Percentiles rank a stretch among this genome's conserved stretches.
phyloP scores from a whole-genome alignment of 2,888 invertebrate genomes.

The Sycophila texana region DNA sequence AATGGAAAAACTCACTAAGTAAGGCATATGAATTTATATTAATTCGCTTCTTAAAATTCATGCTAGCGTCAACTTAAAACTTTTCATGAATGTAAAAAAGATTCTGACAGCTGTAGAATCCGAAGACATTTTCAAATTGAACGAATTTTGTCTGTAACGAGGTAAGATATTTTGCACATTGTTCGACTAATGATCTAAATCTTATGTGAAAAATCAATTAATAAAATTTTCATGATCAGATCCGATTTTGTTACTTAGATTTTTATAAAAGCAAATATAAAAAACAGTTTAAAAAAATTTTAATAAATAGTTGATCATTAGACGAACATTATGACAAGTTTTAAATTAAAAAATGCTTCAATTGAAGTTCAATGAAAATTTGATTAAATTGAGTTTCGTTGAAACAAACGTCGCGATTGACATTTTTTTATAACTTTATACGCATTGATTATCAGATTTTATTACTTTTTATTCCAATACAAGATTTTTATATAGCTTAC shows the following conservation, averaged over 20 bases:
- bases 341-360: constrained; percentile 24
- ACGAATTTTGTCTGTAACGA: constrained; percentile 20
- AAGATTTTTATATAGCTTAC: constrained; percentile 35
- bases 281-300: neutral
- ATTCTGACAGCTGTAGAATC: constrained; percentile 28
- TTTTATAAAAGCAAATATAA: constrained; percentile 6
- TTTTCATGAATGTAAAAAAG: constrained; percentile 24
- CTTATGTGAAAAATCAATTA: neutral
- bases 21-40: constrained; percentile 54
- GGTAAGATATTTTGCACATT: constrained; percentile 18
- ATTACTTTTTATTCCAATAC: constrained; percentile 34
- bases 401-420: constrained; percentile 47
- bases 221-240: neutral
- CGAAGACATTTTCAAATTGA: constrained; percentile 30
- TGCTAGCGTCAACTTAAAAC: constrained; percentile 24
- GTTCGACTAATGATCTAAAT: constrained; percentile 38
- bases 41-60: constrained; percentile 42
- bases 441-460: constrained; percentile 30
- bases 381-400: constrained; percentile 30
- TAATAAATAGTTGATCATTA: constrained; percentile 36
- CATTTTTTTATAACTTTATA: constrained; percentile 44
- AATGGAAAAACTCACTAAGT: constrained; percentile 53
- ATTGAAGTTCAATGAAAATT: constrained; percentile 23
- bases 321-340: constrained; percentile 47
- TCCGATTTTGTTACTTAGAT: neutral